Conservation (phyloP, 2,888 invertebrate species). For the Tortricodes alternella region DNA sequence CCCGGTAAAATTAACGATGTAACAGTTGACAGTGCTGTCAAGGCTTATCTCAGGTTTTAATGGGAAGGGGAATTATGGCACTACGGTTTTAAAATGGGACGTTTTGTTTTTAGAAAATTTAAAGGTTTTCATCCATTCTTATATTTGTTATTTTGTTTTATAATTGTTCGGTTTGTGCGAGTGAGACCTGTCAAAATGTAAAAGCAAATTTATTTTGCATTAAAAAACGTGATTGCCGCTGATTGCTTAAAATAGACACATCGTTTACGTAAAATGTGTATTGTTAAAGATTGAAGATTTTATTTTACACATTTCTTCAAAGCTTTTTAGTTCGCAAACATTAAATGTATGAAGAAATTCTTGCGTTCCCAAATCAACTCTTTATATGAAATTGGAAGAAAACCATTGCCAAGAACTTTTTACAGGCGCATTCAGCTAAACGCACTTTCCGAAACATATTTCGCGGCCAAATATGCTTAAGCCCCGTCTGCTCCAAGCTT, state of each 20-base stretch:
- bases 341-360: too few relatives aligned
- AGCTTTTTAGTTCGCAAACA: too few relatives aligned
- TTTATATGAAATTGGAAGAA: neutral
- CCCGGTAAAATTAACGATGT: conserved; percentile 75
- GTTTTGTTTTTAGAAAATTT: neutral
- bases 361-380: too few relatives aligned
- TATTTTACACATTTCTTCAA: too few relatives aligned
- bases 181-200: too few relatives aligned
- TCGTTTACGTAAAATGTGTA: too few relatives aligned
- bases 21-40: conserved; percentile 68
- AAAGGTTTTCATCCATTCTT: neutral
- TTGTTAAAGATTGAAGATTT: too few relatives aligned
- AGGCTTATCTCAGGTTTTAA: conserved; percentile 72
- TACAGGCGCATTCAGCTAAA: conserved; percentile 32
- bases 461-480: conserved; percentile 40
- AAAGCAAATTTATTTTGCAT: too few relatives aligned
- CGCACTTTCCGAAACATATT: conserved; percentile 51
- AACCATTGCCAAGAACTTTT: conserved; percentile 15
- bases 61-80: conserved; percentile 54
- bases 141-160: neutral
- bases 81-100: conserved; percentile 18
- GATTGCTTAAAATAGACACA: too few relatives aligned
- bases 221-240: too few relatives aligned
- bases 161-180: too few relatives aligned
- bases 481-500: conserved; percentile 14